A percentile compares a stretch with the other conserved stretches of the same genome.
phyloP scores from a whole-genome alignment of 2,888 invertebrate genomes.

The Drosophila buzzatii region DNA sequence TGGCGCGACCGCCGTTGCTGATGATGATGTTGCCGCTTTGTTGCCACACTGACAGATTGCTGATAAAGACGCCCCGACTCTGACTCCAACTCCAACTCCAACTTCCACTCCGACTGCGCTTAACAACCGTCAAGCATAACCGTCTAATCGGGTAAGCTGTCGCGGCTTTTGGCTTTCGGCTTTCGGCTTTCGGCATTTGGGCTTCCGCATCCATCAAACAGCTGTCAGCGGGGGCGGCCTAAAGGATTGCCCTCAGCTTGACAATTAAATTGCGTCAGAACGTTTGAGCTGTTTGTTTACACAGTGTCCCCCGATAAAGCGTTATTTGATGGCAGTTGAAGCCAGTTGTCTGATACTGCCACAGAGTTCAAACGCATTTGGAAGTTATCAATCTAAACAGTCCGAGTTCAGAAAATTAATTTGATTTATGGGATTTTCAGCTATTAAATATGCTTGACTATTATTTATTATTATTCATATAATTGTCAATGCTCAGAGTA shows the following conservation, averaged over 20 bases:
- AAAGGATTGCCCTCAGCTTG: slow-evolving; percentile 43
- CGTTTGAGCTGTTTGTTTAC: slow-evolving; percentile 49
- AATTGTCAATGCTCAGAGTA: not conserved
- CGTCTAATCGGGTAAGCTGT: slow-evolving; percentile 53
- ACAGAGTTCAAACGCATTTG: slow-evolving; percentile 21
- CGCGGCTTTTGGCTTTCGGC: slow-evolving; percentile 32
- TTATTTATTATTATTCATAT: slow-evolving; percentile 7
- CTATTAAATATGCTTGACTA: slow-evolving; percentile 10
- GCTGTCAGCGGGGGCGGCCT: slow-evolving; percentile 46
- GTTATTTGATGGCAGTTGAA: slow-evolving; percentile 11
- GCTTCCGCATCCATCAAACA: slow-evolving; percentile 52
- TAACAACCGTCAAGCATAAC: slow-evolving; percentile 13
- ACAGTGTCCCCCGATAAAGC: slow-evolving; percentile 27
- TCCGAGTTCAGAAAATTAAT: slow-evolving; percentile 12
- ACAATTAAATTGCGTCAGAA: slow-evolving; percentile 50
- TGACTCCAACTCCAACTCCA: not conserved
- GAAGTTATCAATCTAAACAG: slow-evolving; percentile 41
- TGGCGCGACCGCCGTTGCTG: slow-evolving; percentile 33
- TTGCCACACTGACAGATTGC: slow-evolving; percentile 74
- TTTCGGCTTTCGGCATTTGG: slow-evolving; percentile 27
- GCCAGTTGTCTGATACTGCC: slow-evolving; percentile 22
- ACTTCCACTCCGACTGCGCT: not conserved
- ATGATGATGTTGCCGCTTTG: slow-evolving; percentile 54
- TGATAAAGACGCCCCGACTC: slow-evolving; percentile 55
- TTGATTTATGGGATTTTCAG: slow-evolving; percentile 43